These are phyloP conservation scores for Zaprionus obscuricornis DNA, from an alignment of 2,888 invertebrate genomes.

Conservation along the genomic window DNA sequence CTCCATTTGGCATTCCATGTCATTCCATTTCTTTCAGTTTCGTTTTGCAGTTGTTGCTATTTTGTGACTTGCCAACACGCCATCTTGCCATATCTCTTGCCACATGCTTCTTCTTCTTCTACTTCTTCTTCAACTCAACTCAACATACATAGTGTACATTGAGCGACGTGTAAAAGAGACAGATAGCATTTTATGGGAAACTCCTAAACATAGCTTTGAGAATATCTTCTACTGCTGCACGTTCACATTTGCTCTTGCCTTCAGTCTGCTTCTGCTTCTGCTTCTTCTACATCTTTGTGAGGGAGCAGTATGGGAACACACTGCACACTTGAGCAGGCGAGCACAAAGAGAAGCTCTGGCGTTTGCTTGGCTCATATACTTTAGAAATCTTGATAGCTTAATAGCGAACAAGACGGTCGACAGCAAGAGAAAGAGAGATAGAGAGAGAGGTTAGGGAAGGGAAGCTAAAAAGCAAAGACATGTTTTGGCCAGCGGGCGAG, in stretches of 20 bases:
- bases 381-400: conserved; percentile 80
- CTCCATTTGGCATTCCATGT: too few species aligned
- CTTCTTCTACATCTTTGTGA: conserved; percentile 4
- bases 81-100: conserved; percentile 35
- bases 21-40: conserved; percentile 4
- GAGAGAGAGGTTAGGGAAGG: not conserved
- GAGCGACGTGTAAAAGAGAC: conserved; percentile 68
- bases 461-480: conserved; percentile 64
- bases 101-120: not conserved
- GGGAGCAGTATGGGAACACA: conserved; percentile 28
- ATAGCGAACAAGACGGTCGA: conserved; percentile 51
- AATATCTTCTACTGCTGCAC: too few species aligned
- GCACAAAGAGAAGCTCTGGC: conserved; percentile 49
- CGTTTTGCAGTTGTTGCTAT: conserved; percentile 9
- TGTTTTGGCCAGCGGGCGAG: conserved; percentile 72
- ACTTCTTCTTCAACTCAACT: too few species aligned
- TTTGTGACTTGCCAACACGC: conserved; percentile 49
- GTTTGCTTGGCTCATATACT: conserved; percentile 79
- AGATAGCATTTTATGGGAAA: conserved; percentile 67
- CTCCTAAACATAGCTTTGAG: not conserved
- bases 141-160: too few species aligned
- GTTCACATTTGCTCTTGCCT: not conserved
- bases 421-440: conserved; percentile 8
- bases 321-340: conserved; percentile 50
- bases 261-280: not conserved